Base-by-base conservation (phyloP, 2,113 vertebrate species). In the Psilopogon haemacephalus region DNA sequence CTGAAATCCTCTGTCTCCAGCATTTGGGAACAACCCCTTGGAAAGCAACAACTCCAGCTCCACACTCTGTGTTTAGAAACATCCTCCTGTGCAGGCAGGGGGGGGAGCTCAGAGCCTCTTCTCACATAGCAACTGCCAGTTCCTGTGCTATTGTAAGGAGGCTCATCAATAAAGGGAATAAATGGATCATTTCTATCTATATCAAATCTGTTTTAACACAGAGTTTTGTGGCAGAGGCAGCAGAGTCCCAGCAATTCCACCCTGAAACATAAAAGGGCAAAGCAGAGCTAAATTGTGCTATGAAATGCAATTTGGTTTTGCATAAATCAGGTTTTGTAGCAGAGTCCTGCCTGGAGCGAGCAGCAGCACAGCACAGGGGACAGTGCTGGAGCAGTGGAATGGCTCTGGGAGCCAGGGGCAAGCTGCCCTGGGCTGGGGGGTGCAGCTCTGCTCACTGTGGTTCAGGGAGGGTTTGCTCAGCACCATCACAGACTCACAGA, bases 121-220 rank as follows among this genome's bases (percentile, higher is more conserved):
- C 74, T 28, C 90, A 88, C 48, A 48, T 5, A 72, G 70, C 80
- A 75, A 64, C 94, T 50, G 84, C 68, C 35, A 89, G 55, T 76
- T 84, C n/a, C 3, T 14, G 55, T 11, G 62, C 55, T 58, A 17
- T n/a, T 73, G 40, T 54, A 50, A 63, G 59, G 18, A 18, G 32
- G 46, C 75, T 84, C 88, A 86, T 88, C 77, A 85, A 70, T 76
- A 92, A 75, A 94, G 55, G 12, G 89, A 90, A 93, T 26, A 95
- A 94, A 91, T 7, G 33, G 91, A 95, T 89, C 40, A 27, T 62
- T 89, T 79, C 79, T 85, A 52, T 40, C 72, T 67, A 16, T 32
- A 77, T 88, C 72, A 59, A 85, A 93, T 77, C 68, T 59, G 40
- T 38, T 46, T 72, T 28, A 76, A 67, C 4, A 35, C 72, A 55